Conservation (phyloP, 1,140 invertebrate genomes). For the Leptestheria dahalacensis region DNA sequence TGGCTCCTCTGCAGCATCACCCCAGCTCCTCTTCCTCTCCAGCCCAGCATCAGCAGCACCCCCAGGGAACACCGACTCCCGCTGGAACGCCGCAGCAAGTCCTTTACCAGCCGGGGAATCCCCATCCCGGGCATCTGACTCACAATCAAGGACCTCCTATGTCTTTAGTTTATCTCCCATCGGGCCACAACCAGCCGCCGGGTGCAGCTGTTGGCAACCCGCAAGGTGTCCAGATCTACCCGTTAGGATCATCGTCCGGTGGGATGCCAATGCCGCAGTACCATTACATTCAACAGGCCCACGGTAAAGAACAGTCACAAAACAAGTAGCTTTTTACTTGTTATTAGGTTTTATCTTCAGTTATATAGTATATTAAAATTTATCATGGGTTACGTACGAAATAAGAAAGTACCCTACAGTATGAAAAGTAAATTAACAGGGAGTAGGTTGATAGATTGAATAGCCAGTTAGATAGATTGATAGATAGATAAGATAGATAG, state of each 20-base stretch:
- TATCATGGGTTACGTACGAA: too few relatives aligned
- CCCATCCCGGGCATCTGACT: not conserved
- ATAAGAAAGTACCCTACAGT: too few relatives aligned
- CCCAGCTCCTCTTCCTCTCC: slow-evolving; percentile 2
- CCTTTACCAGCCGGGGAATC: not conserved
- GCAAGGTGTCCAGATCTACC: slow-evolving; percentile 12
- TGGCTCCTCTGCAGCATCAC: slow-evolving; percentile 29
- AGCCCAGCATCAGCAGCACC: not conserved
- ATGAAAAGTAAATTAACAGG: too few relatives aligned
- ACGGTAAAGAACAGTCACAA: too few relatives aligned
- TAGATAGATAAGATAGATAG: too few relatives aligned
- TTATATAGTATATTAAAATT: not conserved
- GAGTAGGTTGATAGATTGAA: too few relatives aligned
- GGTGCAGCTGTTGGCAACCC: slow-evolving; percentile 7
- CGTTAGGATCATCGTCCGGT: slow-evolving; percentile 12
- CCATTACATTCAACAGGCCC: slow-evolving; percentile 14
- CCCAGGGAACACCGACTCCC: not conserved
- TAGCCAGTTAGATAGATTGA: too few relatives aligned
- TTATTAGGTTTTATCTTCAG: not conserved
- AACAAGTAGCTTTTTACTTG: not conserved
- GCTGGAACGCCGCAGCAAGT: not conserved
- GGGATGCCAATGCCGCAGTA: slow-evolving; percentile 12
- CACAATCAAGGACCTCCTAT: not conserved
- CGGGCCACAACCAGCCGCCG: slow-evolving; percentile 11
- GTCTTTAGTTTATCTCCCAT: slow-evolving; percentile 10